Evolutionary conservation across 2,888 invertebrate species (phyloP).

Genomic region (Vanessa cardui): DNA sequence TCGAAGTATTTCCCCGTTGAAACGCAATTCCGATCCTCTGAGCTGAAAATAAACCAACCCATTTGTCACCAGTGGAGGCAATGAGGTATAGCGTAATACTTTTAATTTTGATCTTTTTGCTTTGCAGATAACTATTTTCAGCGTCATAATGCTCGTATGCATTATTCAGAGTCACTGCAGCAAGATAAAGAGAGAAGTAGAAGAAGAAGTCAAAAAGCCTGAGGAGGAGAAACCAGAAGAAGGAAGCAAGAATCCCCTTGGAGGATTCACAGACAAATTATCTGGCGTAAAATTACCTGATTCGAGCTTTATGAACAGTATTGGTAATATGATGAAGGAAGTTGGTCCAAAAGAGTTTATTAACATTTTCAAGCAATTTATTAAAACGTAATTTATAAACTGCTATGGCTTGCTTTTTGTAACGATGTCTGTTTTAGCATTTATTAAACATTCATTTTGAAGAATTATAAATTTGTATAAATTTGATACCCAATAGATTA

Average conservation of each 20-base stretch:
- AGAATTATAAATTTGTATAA: too few relatives aligned
- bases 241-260: neutral
- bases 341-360: slow-evolving; percentile 2
- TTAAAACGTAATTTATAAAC: neutral
- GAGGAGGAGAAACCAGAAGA: neutral
- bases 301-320: too few relatives aligned
- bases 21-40: too few relatives aligned
- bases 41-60: too few relatives aligned
- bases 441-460: too few relatives aligned
- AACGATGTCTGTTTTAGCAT: too few relatives aligned
- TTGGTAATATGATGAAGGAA: neutral
- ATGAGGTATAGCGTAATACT: too few relatives aligned
- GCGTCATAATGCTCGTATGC: slow-evolving; percentile 19
- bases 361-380: slow-evolving; percentile 14
- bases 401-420: too few relatives aligned
- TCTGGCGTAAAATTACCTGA: neutral
- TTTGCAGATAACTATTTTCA: slow-evolving; percentile 18
- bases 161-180: slow-evolving; percentile 16
- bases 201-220: neutral
- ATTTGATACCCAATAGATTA: too few relatives aligned
- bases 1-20: too few relatives aligned
- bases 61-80: too few relatives aligned
- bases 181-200: neutral
- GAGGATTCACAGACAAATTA: too few relatives aligned
- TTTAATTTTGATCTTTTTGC: neutral